Base-by-base conservation (phyloP, 2,888 invertebrate genomes). In the Drosophila parthenogenetica region DNA sequence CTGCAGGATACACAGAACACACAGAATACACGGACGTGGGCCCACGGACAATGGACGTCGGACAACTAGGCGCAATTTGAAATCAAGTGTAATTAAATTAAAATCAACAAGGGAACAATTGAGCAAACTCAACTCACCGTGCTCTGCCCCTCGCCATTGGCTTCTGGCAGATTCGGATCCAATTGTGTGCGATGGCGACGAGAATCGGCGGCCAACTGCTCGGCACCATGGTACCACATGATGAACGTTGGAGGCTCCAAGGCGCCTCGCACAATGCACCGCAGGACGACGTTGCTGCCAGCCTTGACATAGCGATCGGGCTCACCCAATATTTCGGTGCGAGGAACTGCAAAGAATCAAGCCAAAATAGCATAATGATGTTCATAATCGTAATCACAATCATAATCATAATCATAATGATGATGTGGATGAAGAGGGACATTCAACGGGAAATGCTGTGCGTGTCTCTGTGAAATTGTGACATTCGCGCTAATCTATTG, bases 211-310 rank as follows among this genome's bases (percentile, higher is more conserved):
- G 92, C 89, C 80, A 92, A 72, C 73, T 92, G 92, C 68, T 91
- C 90, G 7, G 92, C 79, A 17, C 92, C 92, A 75, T 97, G 97
- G 93, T 97, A 98, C 98, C 98, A 98, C 94, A 98, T 98, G 90
- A 98, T 97, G 93, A 97, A 98, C 79, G 96, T 96, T 80, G 98
- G 98, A 90, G 97, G 96, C 93, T 97, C 97, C 77, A 98, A 94
- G 84, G 97, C 97, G 93, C 97, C 96, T 82, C 97, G 96, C 92
- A 98, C 97, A 80, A 97, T 95, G 93, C 98, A 98, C 91, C 96
- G 96, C 77, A 98, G 94, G 90, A 95, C 95, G 76, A 98, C 97
- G 65, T 96, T 96, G 92, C 97, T 97, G 90, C 97, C 98, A 68
- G 96, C 96, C 93, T 97, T 97, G 90, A 98, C 97, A 93, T 96